Base-by-base conservation (phyloP, 2,113 vertebrate species). In the Indri indri region DNA sequence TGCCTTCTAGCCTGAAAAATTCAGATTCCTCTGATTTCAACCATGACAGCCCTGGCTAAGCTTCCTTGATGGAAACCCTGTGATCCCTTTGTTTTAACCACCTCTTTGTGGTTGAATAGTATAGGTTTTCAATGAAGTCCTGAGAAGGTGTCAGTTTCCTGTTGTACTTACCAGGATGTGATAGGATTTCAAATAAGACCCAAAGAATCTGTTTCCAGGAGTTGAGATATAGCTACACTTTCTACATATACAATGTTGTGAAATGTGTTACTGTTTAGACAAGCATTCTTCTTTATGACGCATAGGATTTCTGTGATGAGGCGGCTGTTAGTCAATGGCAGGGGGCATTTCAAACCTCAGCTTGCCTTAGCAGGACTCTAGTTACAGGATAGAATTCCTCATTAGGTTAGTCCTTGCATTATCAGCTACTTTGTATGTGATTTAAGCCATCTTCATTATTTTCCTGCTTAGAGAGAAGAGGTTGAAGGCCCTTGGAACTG, bases 121-220 rank as follows among this genome's bases (percentile, higher is more conserved):
- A 73, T 73, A 86, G 68, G 59, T 95, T 97, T 98, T 95, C 89
- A 95, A 2, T 92, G 81, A 90, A 37, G 74, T 91, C 68, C 63
- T 85, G 73, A 52, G 93, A 97, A 88, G 76, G 76, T 97, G 82
- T 97, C 93, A 84, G 1, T 96, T 98, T 97, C 88, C 85, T 86
- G 40, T 94, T 76, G 81, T 86, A 79, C 63, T 86, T 96, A 92
- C n/a, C 47, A 79, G 42, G 91, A 88, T 95, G 73, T 96, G 93
- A 85, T 63, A 96, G 59, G 86, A 96, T 97, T 97, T 97, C 93
- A 98, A 95, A 90, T 76, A 92, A 92, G 70, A 83, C 61, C 59
- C 34, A 66, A 91, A 88, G 52, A 90, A 4, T 90, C 65, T 91
- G 50, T 88, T 94, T 94, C 45, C 47, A 63, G 47, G 70, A 85